Evolutionary conservation across 2,888 invertebrate species (phyloP).

Genomic region (Microctonus hyperodae): DNA sequence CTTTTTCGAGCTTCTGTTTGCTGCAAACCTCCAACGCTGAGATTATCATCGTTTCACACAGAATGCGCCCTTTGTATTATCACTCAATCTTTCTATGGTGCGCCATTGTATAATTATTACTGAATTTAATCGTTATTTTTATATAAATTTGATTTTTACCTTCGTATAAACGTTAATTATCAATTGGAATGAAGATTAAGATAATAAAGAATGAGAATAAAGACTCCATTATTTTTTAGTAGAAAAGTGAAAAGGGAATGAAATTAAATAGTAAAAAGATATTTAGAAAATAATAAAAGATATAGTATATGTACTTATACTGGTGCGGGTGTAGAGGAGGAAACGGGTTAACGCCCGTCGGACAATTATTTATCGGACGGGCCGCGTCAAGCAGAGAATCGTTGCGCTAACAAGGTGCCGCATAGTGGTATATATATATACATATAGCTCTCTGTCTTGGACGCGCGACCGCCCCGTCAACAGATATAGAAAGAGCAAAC

Average conservation of each 20-base stretch:
- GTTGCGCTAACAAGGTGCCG: conserved; percentile 63
- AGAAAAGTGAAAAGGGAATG: no score
- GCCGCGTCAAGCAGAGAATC: conserved; percentile 56
- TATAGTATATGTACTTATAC: conserved; percentile 2
- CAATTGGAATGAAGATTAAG: neutral
- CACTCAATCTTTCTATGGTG: neutral
- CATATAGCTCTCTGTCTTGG: conserved; percentile 45
- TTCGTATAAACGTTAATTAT: neutral
- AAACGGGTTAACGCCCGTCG: conserved; percentile 58
- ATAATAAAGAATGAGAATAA: no score
- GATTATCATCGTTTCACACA: conserved; percentile 57
- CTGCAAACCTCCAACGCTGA: conserved; percentile 39
- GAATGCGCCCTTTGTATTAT: conserved; percentile 25
- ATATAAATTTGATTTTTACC: neutral
- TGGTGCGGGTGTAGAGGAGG: conserved; percentile 23
- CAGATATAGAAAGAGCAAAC: neutral
- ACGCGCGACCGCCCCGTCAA: conserved; percentile 31
- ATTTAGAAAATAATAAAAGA: neutral
- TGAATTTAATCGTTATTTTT: neutral
- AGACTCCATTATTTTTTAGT: no score
- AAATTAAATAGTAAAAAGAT: no score
- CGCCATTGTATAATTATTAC: neutral
- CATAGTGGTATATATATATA: conserved; percentile 38
- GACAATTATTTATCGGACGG: conserved; percentile 55
- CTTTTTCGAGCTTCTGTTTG: conserved; percentile 22